Percentiles rank a stretch among this genome's conserved stretches.
Conservation (phyloP, 2,888 invertebrate genomes). For the Cheilosia urbana region DNA sequence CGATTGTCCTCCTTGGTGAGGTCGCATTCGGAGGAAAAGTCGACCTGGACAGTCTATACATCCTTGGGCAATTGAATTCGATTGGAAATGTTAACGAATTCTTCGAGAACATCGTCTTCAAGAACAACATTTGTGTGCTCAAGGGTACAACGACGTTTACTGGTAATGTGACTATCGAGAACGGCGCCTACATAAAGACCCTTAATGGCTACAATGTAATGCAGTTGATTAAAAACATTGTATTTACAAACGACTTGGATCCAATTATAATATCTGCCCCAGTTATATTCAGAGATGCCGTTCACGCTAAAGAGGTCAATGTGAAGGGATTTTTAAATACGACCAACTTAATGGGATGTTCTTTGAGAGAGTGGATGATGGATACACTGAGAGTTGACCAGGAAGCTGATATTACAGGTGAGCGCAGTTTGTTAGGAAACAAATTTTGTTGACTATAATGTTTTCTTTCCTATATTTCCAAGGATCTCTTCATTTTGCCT, state of each 20-base stretch:
- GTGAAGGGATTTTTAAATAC: slow-evolving; percentile 80
- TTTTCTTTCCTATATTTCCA: slow-evolving; percentile 75
- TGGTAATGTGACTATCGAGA: slow-evolving; percentile 79
- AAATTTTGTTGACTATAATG: neutral
- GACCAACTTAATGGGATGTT: slow-evolving; percentile 81
- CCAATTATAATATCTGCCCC: slow-evolving; percentile 79
- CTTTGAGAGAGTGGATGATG: slow-evolving; percentile 82
- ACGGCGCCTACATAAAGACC: slow-evolving; percentile 80
- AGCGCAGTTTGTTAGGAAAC: slow-evolving; percentile 17
- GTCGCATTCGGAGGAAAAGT: slow-evolving; percentile 75
- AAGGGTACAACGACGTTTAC: slow-evolving; percentile 80
- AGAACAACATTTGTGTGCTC: slow-evolving; percentile 76
- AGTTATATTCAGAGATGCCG: slow-evolving; percentile 81
- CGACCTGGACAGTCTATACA: slow-evolving; percentile 77
- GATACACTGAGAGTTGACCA: slow-evolving; percentile 84
- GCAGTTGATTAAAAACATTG: slow-evolving; percentile 82
- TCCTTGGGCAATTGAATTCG: slow-evolving; percentile 78
- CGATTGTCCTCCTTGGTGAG: slow-evolving; percentile 79
- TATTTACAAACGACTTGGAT: slow-evolving; percentile 81
- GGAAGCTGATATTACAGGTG: slow-evolving; percentile 78
- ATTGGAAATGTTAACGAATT: slow-evolving; percentile 78
- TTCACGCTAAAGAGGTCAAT: slow-evolving; percentile 78
- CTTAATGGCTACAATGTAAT: slow-evolving; percentile 81
- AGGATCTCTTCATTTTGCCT: slow-evolving; percentile 83
- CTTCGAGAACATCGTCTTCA: slow-evolving; percentile 80